Conservation (phyloP, 2,888 invertebrate species). For the Coelopa pilipes region DNA sequence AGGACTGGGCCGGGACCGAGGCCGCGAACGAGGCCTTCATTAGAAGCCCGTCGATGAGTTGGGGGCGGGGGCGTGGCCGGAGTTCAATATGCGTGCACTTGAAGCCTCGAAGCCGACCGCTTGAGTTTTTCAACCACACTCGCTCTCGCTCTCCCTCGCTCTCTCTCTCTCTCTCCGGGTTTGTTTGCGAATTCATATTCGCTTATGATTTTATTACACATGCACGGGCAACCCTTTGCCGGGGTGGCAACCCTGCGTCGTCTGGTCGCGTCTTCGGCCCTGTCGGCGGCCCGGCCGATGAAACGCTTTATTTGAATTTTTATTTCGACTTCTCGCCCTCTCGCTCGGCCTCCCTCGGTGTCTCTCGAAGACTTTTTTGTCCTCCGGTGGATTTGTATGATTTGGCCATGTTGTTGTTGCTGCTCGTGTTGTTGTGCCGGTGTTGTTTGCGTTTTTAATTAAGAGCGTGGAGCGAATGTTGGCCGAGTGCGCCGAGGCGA, state of each 20-base stretch:
- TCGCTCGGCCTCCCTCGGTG: no score
- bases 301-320: constrained; percentile 50
- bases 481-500: constrained; percentile 29
- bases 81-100: constrained; percentile 27
- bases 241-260: constrained; percentile 13
- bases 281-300: constrained; percentile 46
- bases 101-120: not conserved
- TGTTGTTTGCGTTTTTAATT: constrained; percentile 63
- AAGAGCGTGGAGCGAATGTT: constrained; percentile 45
- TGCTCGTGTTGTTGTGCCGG: constrained; percentile 1
- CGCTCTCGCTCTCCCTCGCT: no score
- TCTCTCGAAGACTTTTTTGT: not conserved
- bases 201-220: constrained; percentile 16
- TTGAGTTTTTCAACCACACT: no score
- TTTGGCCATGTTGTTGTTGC: constrained; percentile 19
- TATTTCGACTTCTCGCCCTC: constrained; percentile 6
- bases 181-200: not conserved
- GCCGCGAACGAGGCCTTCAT: not conserved
- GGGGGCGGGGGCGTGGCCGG: not conserved
- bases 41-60: not conserved
- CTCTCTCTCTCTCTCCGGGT: not conserved
- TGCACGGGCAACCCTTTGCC: constrained; percentile 9
- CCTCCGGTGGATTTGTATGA: constrained; percentile 33
- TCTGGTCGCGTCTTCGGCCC: not conserved
- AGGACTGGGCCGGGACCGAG: not conserved